Conservation (phyloP, 2,113 vertebrate genomes). For the Orcinus orca region DNA sequence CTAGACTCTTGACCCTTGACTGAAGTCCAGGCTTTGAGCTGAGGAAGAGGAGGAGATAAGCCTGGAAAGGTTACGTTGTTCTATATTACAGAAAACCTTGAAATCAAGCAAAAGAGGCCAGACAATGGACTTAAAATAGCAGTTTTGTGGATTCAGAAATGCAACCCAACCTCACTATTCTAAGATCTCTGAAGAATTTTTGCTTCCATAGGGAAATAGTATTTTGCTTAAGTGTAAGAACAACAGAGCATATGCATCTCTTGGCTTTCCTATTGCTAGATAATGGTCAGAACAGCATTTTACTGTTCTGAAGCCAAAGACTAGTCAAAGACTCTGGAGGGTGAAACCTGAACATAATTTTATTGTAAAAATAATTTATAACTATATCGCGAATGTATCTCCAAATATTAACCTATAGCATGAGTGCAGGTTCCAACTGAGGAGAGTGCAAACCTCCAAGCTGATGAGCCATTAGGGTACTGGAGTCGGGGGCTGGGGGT, state of each 20-base stretch:
- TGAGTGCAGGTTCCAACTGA: not conserved
- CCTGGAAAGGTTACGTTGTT: not conserved
- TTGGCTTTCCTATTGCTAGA: not conserved
- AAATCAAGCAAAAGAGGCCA: not conserved
- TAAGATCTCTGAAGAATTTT: not conserved
- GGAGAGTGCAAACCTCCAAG: not conserved
- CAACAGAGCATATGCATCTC: not conserved
- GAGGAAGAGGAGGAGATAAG: not conserved
- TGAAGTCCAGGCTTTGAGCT: not conserved
- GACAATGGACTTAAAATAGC: not conserved
- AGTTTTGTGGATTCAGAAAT: not conserved
- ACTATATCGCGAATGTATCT: not conserved
- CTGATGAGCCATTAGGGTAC: not conserved
- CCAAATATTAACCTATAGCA: not conserved
- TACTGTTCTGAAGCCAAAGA: not conserved
- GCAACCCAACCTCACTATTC: not conserved
- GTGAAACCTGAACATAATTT: not conserved
- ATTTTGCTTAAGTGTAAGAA: not conserved
- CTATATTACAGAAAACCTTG: not conserved
- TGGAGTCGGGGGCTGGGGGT: not conserved
- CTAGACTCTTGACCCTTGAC: not conserved
- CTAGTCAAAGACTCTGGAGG: not conserved
- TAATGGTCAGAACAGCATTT: not conserved
- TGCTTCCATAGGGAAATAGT: not conserved
- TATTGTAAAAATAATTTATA: not conserved